Percentiles rank a stretch among this genome's conserved stretches.
Conservation (phyloP, 2,797 vertebrate genomes). For the Cichlasoma orientale region DNA sequence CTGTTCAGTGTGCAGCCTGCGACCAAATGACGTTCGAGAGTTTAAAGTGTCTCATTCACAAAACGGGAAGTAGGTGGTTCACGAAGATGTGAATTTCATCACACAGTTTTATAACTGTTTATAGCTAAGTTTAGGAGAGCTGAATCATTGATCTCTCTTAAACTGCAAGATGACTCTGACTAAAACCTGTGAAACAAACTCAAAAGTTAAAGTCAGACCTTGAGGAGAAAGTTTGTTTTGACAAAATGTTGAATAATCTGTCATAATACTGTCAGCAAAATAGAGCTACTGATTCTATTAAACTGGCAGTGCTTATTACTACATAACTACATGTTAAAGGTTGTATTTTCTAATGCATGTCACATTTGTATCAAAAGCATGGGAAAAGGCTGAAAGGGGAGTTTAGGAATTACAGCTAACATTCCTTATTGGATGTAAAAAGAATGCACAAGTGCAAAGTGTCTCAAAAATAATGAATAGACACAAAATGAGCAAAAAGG, state of each 20-base stretch:
- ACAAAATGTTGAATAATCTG: too few relatives aligned
- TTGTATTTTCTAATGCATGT: neutral
- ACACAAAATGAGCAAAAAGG: too few relatives aligned
- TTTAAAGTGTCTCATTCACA: rapidly evolving
- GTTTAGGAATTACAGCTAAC: too few relatives aligned
- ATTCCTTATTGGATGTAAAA: too few relatives aligned
- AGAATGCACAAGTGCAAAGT: too few relatives aligned
- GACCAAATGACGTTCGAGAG: rapidly evolving
- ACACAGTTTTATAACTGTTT: neutral
- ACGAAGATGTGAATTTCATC: rapidly evolving
- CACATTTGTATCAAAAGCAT: too few relatives aligned
- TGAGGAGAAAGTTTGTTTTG: neutral
- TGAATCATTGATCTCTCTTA: neutral
- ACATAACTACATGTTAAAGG: neutral
- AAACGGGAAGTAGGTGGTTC: rapidly evolving
- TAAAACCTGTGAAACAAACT: too few relatives aligned
- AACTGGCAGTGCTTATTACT: rapidly evolving
- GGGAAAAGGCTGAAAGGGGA: neutral
- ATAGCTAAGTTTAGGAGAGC: neutral
- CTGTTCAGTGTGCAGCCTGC: neutral
- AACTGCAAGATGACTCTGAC: neutral
- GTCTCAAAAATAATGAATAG: too few relatives aligned
- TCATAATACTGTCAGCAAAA: neutral
- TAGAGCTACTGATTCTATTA: neutral
- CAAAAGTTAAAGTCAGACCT: rapidly evolving